Base-by-base conservation (phyloP, 1,140 invertebrate species). In the Solen grandis region DNA sequence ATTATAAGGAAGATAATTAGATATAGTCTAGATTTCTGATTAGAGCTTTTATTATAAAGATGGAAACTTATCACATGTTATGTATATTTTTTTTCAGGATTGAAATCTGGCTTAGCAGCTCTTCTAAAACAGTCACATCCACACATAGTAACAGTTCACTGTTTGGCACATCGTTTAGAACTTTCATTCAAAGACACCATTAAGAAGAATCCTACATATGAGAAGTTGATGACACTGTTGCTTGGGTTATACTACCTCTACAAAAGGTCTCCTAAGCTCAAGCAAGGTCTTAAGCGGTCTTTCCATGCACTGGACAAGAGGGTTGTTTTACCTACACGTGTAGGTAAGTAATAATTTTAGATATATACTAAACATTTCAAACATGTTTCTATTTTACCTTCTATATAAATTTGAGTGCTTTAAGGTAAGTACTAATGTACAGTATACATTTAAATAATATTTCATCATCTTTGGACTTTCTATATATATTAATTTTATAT, bases 211-310 rank as follows among this genome's bases (percentile, higher is more conserved):
- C 36, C 29, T 8, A 14, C 60, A 10, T 75, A 62, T 50, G 72
- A 75, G 5, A 36, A 63, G 57, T 14, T 22, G 5, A 75, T 27
- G 8, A 75, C 72, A 14, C 36, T 75, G 19, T 35, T 75, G 14
- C 57, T 75, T 16, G 70, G 70, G 8, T 54, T 75, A 4, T 75
- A 75, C 27, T 75, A 75, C 35, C 10, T 75, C 1, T 75, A 62
- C 57, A 52, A 27, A n/a, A 77, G 46, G 52, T 1, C 0, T 54
- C 60, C 74, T 13, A 77, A 77, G 33, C 1, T n/a, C 10, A 65
- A 77, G 35, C 62, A 66, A n/a, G 5, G 36, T 33, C 19, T 35
- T 2, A 1, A 60, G 4, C 16, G 29, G 1, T 16, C 59, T 60
- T 5, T 60, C 1, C 1, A 0, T 1, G 2, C 27, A 27, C 29